Evolutionary conservation across 2,113 vertebrate genomes (phyloP), one percentile per base, ranked within the genome.

Genomic region (Melanerpes formicivorus): DNA sequence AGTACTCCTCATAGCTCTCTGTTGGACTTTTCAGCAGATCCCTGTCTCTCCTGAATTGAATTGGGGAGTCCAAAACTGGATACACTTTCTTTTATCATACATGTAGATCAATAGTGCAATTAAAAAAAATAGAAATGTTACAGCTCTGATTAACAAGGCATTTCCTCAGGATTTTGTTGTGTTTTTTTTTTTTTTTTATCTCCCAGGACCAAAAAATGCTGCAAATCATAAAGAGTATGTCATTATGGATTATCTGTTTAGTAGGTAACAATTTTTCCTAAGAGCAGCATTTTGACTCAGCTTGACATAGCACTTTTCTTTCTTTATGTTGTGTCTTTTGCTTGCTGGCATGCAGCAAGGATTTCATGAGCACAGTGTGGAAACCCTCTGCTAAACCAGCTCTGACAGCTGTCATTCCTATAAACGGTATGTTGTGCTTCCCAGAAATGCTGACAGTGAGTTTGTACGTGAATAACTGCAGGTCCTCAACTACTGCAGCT

Each of bases 401-500:
- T 32, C 42, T 75, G 79, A 10, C 34, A 72, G 66, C 37, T 23
- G 1, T 12, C 44, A 12, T 42, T 86, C 55, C 62, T 55, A 13
- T 7, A 30, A 55, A 54, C n/a, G 48, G 27, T 21, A 3, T 46
- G 5, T 44, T 40, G 63, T 71, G 54, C 67, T 79, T 64, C 83
- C 72, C 80, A 73, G 50, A 83, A 80, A 23, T 15, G 30, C 64
- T 42, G 19, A 14, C 0, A 0, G 5, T 9, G 7, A 19, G 4
- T 8, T 73, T 1, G 2, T 32, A 0, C 8, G 1, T 9, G 55
- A 17, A 3, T 42, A 74, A 34, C 4, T 22, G 13, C 27, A 80
- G 29, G 29, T 23, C 14, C 55, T 65, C 56, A 64, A 2, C 11
- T 26, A 25, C 8, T 64, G 25, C 19, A 46, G 2, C 12, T 63